phyloP scores from a whole-genome alignment of 92 coral and sea anemone genomes.

The Desmophyllum pertusum region DNA sequence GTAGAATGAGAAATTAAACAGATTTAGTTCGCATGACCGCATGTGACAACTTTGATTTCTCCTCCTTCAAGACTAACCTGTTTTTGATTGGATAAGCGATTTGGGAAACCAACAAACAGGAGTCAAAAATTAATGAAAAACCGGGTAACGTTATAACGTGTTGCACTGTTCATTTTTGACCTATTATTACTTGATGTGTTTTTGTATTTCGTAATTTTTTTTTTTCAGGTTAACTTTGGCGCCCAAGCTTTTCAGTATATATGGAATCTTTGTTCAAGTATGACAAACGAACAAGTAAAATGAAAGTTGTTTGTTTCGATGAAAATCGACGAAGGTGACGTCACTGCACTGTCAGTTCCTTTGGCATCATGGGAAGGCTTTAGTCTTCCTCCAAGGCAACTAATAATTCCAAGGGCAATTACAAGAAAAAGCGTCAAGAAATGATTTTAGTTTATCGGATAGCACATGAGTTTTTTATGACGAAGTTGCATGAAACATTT shows the following conservation, averaged over 20 bases:
- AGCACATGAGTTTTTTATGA: not conserved
- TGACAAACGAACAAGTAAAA: not conserved
- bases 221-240: not conserved
- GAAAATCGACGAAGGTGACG: conserved; percentile 15
- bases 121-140: not conserved
- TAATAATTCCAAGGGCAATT: conserved; percentile 37
- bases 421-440: not conserved
- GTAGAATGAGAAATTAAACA: no score
- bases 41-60: no score
- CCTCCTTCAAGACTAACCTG: no score
- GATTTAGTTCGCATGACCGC: no score
- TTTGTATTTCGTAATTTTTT: not conserved
- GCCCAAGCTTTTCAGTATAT: not conserved
- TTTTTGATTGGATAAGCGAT: no score
- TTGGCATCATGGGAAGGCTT: conserved; percentile 19
- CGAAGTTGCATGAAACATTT: conserved; percentile 23
- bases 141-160: no score
- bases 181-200: not conserved
- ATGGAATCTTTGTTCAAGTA: not conserved
- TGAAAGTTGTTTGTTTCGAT: conserved; percentile 15
- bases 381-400: not conserved
- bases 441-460: not conserved
- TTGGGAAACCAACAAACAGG: no score
- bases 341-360: not conserved
- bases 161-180: not conserved